Evolutionary conservation across 2,113 vertebrate genomes (phyloP), one percentile per base, ranked within the genome.

Genomic region (Cyphotilapia sp.): DNA sequence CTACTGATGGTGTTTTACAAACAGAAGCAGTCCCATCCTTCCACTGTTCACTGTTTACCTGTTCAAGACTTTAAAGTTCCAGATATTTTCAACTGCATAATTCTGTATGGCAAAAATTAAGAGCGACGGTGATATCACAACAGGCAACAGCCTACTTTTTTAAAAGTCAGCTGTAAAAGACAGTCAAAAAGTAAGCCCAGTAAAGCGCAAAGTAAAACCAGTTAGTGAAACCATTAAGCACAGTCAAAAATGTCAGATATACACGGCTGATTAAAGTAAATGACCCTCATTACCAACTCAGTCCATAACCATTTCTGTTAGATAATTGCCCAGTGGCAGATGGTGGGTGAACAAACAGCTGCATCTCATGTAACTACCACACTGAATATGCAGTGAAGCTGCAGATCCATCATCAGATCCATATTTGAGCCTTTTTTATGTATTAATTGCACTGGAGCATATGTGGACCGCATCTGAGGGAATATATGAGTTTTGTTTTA

Each of bases 401-500:
- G 61, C 61, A 66, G 61, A 66, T n/a, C 33, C 63, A 69, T 69
- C 7, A 22, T 1, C 33, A 38, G 61, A 66, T 35, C 63, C 63
- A 5, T 40, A 13, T 69, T 38, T 69, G 63, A 69, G 63, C 33
- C 19, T 38, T 12, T 8, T 66, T 38, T 38, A 66, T 66, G 33
- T 13, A 69, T 69, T 69, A 38, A 38, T 13, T 13, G 4, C 33
- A 12, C 9, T 38, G 33, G 19, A 38, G 19, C 63, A 38, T 38
- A 38, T 1, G 11, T 38, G 33, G 19, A 13, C 10, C 0, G 2
- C 63, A 69, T 0, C 19, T 69, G 63, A 38, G 61, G 31, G 61
- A 66, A 66, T 66, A 66, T 66, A 8, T 66, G 17, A 38, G 61
- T 38, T 22, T 66, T 66, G 31, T 35, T 66, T 35, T 0, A 22